Evolutionary conservation across 92 coral and sea anemone genomes (phyloP), one percentile per base, ranked within the genome.

Genomic region (Virgularia gustaviana): DNA sequence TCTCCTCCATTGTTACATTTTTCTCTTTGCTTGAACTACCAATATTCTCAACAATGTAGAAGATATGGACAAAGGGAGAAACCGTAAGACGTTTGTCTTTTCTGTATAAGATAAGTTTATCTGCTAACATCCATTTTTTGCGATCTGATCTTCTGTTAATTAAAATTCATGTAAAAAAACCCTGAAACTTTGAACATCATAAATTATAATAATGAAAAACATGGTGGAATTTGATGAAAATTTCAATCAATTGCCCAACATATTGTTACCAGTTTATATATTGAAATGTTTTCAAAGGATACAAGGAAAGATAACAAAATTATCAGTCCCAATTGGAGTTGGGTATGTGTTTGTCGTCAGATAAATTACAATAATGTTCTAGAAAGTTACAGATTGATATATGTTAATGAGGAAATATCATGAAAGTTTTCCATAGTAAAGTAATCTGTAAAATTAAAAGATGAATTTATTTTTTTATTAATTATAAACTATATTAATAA

Each of bases 231-330:
- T 42, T 37, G 54, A 13, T 23, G 8, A 27, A 27, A 59, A 22
- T 52, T 37, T 47, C 20, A n/a, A 33, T 38, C 29, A 75, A 57
- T 13, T 27, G 32, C 11, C 13, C 8, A 16, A 23, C 10, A 36
- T 36, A 8, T 28, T 9, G 22, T 31, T 0, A 10, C 45, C 22
- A 6, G 32, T 31, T 30, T 49, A 41, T 13, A 47, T 1, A 9
- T 1, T 9, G 15, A 2, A 44, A 9, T 22, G 22, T 2, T 36
- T 7, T 35, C 33, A 63, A 76, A 88, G 89, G 97, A 90, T 88
- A 90, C 95, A 91, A 28, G 96, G 96, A 76, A 86, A 86, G 13
- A 91, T 76, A 8, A 81, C 77, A 45, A 91, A 82, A 62, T 76
- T 83, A 56, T 79, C 82, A 24, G 97, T 88, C 71, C 65, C 65